Conservation (phyloP, 2,888 invertebrate genomes). For the Tinea semifulvella region DNA sequence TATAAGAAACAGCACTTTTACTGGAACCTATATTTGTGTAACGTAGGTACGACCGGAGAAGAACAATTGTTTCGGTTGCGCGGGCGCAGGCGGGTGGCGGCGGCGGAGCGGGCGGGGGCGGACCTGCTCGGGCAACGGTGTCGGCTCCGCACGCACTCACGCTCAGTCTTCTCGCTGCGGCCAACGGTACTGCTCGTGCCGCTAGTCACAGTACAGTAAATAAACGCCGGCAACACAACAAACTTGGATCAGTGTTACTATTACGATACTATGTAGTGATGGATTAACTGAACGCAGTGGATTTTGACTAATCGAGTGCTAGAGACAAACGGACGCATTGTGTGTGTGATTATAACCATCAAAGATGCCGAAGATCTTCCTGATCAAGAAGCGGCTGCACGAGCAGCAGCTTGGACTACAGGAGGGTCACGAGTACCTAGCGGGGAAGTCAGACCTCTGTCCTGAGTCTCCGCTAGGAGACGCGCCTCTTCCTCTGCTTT, state of each 20-base stretch:
- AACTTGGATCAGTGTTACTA: conserved; percentile 54
- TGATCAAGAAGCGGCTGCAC: conserved; percentile 89
- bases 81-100: conserved; percentile 32
- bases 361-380: conserved; percentile 92
- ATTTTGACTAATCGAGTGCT: conserved; percentile 46
- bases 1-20: conserved; percentile 57
- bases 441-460: conserved; percentile 70
- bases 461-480: conserved; percentile 65
- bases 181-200: conserved; percentile 64
- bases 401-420: conserved; percentile 88
- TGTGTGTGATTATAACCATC: conserved; percentile 50
- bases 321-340: conserved; percentile 47
- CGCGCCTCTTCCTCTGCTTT: conserved; percentile 71
- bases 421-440: conserved; percentile 82
- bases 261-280: conserved; percentile 54
- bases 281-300: conserved; percentile 18
- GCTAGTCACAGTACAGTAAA: conserved; percentile 52
- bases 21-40: conserved; percentile 45
- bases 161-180: conserved; percentile 60
- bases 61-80: conserved; percentile 22
- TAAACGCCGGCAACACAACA: conserved; percentile 51
- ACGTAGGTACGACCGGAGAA: conserved; percentile 22
- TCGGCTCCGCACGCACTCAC: conserved; percentile 54
- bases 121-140: conserved; percentile 63
- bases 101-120: conserved; percentile 42